Evolutionary conservation across 1,140 invertebrate genomes (phyloP).

Genomic region (Caenorhabditis tropicalis): DNA sequence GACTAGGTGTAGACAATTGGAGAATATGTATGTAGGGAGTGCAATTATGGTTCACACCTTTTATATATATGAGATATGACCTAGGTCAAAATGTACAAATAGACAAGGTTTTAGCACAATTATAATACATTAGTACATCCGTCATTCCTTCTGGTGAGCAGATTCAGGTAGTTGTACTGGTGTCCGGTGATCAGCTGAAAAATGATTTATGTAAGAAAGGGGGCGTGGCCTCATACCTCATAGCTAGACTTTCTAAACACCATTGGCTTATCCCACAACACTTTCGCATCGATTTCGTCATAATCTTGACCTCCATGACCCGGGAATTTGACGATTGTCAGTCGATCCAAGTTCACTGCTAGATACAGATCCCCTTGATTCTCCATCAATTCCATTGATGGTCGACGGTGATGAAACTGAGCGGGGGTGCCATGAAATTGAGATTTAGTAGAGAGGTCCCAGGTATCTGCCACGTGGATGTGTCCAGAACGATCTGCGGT

Average conservation of each 20-base stretch:
- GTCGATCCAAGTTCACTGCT: not conserved
- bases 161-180: not conserved
- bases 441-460: not conserved
- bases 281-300: not conserved
- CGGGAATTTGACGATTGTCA: not conserved
- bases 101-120: not conserved
- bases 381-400: not conserved
- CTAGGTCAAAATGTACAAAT: not conserved
- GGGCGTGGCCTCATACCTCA: not conserved
- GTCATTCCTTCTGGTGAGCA: no score
- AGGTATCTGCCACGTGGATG: slow-evolving; percentile 1
- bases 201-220: not conserved
- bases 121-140: not conserved
- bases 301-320: no score
- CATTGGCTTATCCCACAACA: not conserved
- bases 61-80: no score
- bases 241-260: not conserved
- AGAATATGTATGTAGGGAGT: not conserved
- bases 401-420: not conserved
- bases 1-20: not conserved
- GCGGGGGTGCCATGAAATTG: not conserved
- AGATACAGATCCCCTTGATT: not conserved
- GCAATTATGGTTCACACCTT: slow-evolving; percentile 34
- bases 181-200: not conserved
- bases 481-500: not conserved